A percentile compares a stretch with the other conserved stretches of the same genome.
Conservation (phyloP, 2,113 vertebrate species). For the Ardeotis arabs region DNA sequence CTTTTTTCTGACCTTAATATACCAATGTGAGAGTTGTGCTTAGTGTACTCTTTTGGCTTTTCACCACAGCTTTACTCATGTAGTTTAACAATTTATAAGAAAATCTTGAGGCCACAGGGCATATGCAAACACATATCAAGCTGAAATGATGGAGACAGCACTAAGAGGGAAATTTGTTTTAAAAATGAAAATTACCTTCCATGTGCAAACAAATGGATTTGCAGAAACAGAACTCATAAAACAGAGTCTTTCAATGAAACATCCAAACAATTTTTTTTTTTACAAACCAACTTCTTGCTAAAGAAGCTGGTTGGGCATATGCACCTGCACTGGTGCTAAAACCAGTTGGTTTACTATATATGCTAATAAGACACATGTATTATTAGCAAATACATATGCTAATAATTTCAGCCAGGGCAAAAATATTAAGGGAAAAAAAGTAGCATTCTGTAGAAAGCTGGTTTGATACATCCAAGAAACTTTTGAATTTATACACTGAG, state of each 20-base stretch:
- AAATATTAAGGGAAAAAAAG: neutral
- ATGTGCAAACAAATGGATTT: neutral
- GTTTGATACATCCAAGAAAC: neutral
- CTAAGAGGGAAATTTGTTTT: neutral
- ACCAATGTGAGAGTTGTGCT: neutral
- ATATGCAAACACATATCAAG: neutral
- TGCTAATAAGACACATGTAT: neutral
- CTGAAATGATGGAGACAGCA: neutral
- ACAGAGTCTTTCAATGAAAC: neutral
- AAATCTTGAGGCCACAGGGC: neutral
- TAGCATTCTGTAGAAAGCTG: neutral
- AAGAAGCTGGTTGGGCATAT: neutral
- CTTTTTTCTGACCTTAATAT: neutral
- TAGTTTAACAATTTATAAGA: neutral
- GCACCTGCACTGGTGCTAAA: neutral
- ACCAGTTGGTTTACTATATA: neutral
- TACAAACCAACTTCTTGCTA: neutral
- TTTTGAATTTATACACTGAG: neutral
- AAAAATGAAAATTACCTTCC: neutral
- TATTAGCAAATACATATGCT: neutral
- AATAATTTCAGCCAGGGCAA: slow-evolving; percentile 4
- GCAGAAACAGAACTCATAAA: neutral
- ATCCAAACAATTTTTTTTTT: neutral
- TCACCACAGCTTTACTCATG: neutral
- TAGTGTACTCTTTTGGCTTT: neutral